Base-by-base conservation (phyloP, 2,797 vertebrate species). In the Xenops minutus region DNA sequence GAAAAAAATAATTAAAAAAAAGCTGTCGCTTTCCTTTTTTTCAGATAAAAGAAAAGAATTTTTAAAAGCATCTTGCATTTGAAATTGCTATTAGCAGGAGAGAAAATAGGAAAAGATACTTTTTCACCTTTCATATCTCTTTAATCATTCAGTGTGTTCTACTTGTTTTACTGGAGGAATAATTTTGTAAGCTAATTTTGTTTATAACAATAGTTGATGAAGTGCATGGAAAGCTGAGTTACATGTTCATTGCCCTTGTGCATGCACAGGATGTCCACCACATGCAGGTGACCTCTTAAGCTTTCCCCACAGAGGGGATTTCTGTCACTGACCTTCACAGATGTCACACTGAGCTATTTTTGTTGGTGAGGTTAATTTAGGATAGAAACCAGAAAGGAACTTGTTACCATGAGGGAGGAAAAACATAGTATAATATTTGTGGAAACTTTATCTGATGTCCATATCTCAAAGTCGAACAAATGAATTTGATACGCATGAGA, bases 191-290 rank as follows among this genome's bases (percentile, higher is more conserved):
- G 75, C 77, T 90, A 92, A 98, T 98, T 97, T 93, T 98, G 89
- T 95, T 96, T 83, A 72, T 78, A 97, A 98, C 97, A 98, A 98
- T 98, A 94, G 96, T 30, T 66, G 66, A 81, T 94, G 88, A 56
- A 59, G 86, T 41, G 49, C 98, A 97, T 98, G 98, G 98, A 98
- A 99, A 99, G 98, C 72, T 68, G 80, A 75, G 91, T 64, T 82
- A 87, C 95, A 96, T 97, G 97, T 98, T 99, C 98, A 97, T 97
- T 97, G 51, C 93, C 96, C 96, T 97, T 96, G 96, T 98, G 96
- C 96, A 76, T 97, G 95, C 89, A 96, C 98, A 98, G 98, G 98
- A 99, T 98, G 98, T 98, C 97, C 97, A 78, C 58, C 16, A 7
- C 13, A 2, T 97, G 90, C 37, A 89, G 77, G 16, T 2, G 0